phyloP scores from a whole-genome alignment of 1,140 invertebrate genomes.

The Drosophila watanabei region DNA sequence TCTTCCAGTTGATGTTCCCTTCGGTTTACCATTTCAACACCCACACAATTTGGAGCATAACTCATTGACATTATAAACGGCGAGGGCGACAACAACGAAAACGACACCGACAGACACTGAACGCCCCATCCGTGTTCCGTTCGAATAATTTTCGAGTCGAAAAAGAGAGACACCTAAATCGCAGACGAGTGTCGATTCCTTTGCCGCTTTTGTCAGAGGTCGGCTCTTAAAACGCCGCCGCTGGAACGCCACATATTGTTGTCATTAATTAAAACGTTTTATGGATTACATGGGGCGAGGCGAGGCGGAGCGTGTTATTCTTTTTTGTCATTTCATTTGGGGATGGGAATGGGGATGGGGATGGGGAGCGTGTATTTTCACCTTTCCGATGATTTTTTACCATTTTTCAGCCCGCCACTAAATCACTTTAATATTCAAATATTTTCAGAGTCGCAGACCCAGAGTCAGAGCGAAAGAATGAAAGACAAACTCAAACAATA shows the following conservation, averaged over 20 bases:
- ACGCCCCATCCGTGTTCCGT: slow-evolving; percentile 58
- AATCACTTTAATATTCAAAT: slow-evolving; percentile 84
- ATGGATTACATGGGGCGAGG: slow-evolving; percentile 76
- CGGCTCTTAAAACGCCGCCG: slow-evolving; percentile 53
- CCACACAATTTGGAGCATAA: slow-evolving; percentile 57
- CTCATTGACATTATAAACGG: slow-evolving; percentile 60
- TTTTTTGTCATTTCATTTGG: background rate
- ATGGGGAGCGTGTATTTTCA: slow-evolving; percentile 42
- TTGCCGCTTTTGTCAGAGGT: slow-evolving; percentile 30
- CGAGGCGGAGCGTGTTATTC: slow-evolving; percentile 38
- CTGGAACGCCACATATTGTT: slow-evolving; percentile 80
- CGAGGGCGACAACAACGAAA: slow-evolving; percentile 43
- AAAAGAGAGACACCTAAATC: slow-evolving; percentile 61
- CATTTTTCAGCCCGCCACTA: slow-evolving; percentile 77
- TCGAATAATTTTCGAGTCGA: slow-evolving; percentile 31
- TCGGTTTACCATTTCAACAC: slow-evolving; percentile 67
- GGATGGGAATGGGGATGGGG: too few relatives aligned
- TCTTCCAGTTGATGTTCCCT: slow-evolving; percentile 34
- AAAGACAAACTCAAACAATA: slow-evolving; percentile 71
- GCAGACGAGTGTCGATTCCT: slow-evolving; percentile 57
- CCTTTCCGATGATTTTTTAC: slow-evolving; percentile 71
- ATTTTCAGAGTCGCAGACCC: slow-evolving; percentile 47
- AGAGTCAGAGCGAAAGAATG: slow-evolving; percentile 14
- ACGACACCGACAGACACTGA: slow-evolving; percentile 46
- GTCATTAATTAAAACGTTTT: slow-evolving; percentile 84